These are phyloP conservation scores for Dasyornis broadbenti DNA, from an alignment of 2,113 vertebrate species.

Conservation along the genomic window DNA sequence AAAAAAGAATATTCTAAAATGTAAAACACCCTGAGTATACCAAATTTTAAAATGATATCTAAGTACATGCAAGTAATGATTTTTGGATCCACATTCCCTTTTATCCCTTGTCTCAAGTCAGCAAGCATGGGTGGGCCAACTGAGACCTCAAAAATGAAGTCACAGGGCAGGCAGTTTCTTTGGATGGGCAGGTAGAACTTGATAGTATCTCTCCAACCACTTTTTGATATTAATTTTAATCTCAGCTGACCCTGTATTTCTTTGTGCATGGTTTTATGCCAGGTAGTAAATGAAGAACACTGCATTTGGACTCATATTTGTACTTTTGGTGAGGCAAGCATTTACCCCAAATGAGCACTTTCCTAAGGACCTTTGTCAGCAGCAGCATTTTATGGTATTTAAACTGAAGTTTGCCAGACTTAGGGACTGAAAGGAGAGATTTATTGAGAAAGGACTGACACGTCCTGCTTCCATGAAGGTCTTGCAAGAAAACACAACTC, in stretches of 20 bases:
- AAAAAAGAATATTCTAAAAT: neutral
- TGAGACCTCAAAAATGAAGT: neutral
- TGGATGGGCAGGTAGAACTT: neutral
- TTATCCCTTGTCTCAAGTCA: neutral
- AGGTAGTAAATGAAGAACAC: neutral
- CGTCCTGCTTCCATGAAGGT: neutral
- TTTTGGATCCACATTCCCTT: neutral
- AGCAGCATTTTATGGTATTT: neutral
- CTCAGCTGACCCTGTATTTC: neutral
- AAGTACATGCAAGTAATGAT: neutral
- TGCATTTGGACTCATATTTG: neutral
- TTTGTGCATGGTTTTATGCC: neutral
- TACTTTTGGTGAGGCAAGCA: neutral
- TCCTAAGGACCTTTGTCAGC: neutral
- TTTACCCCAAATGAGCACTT: neutral
- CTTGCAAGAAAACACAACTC: neutral
- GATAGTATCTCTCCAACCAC: neutral
- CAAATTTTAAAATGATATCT: neutral
- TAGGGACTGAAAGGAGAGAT: neutral
- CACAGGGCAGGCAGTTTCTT: neutral
- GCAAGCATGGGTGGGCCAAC: neutral
- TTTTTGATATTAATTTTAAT: neutral
- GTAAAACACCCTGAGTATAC: neutral
- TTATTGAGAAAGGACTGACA: neutral
- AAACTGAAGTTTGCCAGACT: neutral